These are phyloP conservation scores for Heliconius charithonia DNA, from an alignment of 2,888 invertebrate genomes.

Conservation along the genomic window DNA sequence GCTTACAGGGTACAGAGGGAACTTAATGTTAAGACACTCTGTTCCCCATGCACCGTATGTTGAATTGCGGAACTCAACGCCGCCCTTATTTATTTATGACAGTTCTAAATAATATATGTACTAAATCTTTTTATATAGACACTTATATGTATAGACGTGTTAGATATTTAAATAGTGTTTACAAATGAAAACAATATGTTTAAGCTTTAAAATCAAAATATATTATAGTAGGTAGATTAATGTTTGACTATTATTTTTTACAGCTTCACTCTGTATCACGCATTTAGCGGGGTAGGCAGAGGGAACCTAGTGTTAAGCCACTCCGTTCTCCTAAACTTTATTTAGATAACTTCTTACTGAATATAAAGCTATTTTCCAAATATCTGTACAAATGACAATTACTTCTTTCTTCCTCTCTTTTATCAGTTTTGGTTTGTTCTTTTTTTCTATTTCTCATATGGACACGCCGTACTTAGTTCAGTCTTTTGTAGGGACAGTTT, in stretches of 20 bases:
- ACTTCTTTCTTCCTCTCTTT: background rate
- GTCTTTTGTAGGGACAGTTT: too few relatives aligned
- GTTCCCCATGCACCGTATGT: background rate
- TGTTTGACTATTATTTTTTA: background rate
- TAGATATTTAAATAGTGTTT: slow-evolving; percentile 5
- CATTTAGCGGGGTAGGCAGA: background rate
- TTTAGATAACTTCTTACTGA: background rate
- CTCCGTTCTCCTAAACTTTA: background rate
- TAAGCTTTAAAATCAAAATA: slow-evolving; percentile 22
- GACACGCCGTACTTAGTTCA: too few relatives aligned
- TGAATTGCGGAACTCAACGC: background rate
- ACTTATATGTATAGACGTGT: background rate
- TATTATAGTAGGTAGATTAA: slow-evolving; percentile 15
- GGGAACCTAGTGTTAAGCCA: background rate
- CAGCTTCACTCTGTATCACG: background rate
- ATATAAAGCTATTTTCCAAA: background rate
- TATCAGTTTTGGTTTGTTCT: background rate
- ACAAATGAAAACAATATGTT: slow-evolving; percentile 11
- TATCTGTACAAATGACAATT: background rate
- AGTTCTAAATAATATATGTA: background rate
- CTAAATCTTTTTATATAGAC: slow-evolving; percentile 8
- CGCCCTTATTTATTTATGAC: background rate
- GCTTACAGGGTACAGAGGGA: background rate
- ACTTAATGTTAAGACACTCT: background rate
- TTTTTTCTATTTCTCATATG: background rate